phyloP scores from a whole-genome alignment of 23 tunicate genomes.

The Corella eumyota region DNA sequence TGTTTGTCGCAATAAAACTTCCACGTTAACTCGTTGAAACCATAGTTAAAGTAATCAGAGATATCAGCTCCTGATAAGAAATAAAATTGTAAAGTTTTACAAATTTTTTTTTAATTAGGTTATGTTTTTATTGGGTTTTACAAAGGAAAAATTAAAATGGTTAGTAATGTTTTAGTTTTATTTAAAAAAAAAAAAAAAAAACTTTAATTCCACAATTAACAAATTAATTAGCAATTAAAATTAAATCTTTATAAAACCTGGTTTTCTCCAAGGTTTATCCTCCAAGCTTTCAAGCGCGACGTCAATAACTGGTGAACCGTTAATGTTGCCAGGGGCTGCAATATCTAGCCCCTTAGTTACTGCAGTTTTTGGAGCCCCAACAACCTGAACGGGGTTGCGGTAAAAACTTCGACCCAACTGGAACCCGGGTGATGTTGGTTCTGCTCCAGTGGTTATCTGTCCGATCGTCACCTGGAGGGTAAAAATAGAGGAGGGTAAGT shows the following conservation, averaged over 20 bases:
- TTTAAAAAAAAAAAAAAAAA: too few relatives aligned
- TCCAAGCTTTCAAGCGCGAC: constrained; percentile 56
- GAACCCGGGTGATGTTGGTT: neutral
- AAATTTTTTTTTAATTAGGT: too few relatives aligned
- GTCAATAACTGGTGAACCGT: constrained; percentile 87
- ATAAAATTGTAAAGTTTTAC: too few relatives aligned
- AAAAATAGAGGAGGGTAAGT: neutral
- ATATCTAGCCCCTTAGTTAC: constrained; percentile 81
- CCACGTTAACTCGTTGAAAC: constrained; percentile 97
- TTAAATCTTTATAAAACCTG: constrained; percentile 22
- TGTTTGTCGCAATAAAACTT: constrained; percentile 84
- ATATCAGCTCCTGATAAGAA: constrained; percentile 71
- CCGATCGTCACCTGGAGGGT: constrained; percentile 64
- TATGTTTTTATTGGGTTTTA: too few relatives aligned
- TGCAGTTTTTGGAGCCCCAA: constrained; percentile 53
- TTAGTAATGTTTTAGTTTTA: too few relatives aligned
- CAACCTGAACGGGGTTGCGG: constrained; percentile 73
- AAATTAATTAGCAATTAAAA: too few relatives aligned
- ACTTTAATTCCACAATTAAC: too few relatives aligned
- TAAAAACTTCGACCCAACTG: constrained; percentile 33
- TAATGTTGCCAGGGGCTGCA: constrained; percentile 82
- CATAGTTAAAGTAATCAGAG: constrained; percentile 93
- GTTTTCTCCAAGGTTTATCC: constrained; percentile 91
- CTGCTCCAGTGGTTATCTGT: constrained; percentile 50
- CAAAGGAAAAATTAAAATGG: too few relatives aligned